Conservation (phyloP, 64 coral and sea anemone species). For the Montipora cactus region DNA sequence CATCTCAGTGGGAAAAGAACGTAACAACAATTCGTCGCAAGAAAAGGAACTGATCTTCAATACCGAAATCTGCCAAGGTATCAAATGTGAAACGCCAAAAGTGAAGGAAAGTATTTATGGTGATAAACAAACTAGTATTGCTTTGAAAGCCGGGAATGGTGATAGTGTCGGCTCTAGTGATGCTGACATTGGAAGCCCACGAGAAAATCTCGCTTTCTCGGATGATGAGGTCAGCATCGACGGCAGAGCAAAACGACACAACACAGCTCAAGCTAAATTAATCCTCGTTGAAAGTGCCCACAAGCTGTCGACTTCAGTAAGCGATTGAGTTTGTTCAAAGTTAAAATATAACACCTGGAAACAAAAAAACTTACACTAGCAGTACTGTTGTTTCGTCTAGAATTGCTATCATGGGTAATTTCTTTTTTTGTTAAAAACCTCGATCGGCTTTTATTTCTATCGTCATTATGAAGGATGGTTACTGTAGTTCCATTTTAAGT, state of each 20-base stretch:
- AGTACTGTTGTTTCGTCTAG: no score
- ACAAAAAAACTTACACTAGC: no score
- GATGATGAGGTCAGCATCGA: constrained; percentile 2
- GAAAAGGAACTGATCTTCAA: not conserved
- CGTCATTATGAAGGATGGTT: no score
- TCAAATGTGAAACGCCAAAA: not conserved
- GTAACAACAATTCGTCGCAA: not conserved
- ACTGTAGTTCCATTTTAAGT: no score
- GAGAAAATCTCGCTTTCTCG: constrained; percentile 20
- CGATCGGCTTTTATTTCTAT: no score
- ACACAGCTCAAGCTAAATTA: not conserved
- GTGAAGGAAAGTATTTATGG: not conserved
- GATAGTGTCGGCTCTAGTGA: not conserved
- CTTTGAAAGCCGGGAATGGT: not conserved
- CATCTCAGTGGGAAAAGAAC: not conserved
- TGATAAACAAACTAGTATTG: not conserved
- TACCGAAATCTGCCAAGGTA: not conserved
- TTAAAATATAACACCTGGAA: no score
- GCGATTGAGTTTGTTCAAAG: not conserved
- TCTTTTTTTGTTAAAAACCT: no score
- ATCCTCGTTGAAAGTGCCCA: not conserved
- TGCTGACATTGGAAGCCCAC: not conserved
- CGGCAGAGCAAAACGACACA: not conserved
- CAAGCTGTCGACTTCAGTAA: not conserved
- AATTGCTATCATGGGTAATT: no score